Evolutionary conservation across 1,140 invertebrate genomes (phyloP).

Genomic region (Drosophila watanabei): DNA sequence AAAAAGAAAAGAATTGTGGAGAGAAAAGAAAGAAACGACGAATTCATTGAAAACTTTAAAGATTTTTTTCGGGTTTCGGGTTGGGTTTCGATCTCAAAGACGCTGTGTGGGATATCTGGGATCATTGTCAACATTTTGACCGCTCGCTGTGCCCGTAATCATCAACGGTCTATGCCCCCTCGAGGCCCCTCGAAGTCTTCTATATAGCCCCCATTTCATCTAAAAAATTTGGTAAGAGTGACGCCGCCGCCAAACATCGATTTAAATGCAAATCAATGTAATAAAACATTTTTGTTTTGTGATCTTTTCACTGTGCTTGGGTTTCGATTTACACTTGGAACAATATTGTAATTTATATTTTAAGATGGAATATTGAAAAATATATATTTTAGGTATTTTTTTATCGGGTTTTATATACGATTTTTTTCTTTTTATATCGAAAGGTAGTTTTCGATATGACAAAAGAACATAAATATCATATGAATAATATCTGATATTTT

Average conservation of each 20-base stretch:
- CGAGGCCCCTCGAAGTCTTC: slow-evolving; percentile 7
- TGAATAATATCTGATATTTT: too few species aligned
- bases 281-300: slow-evolving; percentile 80
- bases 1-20: slow-evolving; percentile 19
- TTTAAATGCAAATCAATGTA: slow-evolving; percentile 84
- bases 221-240: slow-evolving; percentile 39
- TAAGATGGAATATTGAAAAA: neutral
- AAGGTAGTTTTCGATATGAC: too few species aligned
- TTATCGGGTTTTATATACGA: neutral
- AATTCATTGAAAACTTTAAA: slow-evolving; percentile 67
- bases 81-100: slow-evolving; percentile 34
- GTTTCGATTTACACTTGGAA: slow-evolving; percentile 5
- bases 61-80: slow-evolving; percentile 27
- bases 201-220: neutral
- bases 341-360: neutral
- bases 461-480: too few species aligned
- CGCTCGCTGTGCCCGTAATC: slow-evolving; percentile 77
- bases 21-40: slow-evolving; percentile 33
- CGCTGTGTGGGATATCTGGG: slow-evolving; percentile 48
- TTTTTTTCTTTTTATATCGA: too few species aligned
- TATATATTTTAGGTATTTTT: neutral
- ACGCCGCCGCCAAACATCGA: slow-evolving; percentile 71
- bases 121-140: slow-evolving; percentile 74
- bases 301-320: slow-evolving; percentile 20
- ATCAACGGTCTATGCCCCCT: slow-evolving; percentile 52